Conservation (phyloP, 92 coral and sea anemone species). For the Parazoanthus darwini region DNA sequence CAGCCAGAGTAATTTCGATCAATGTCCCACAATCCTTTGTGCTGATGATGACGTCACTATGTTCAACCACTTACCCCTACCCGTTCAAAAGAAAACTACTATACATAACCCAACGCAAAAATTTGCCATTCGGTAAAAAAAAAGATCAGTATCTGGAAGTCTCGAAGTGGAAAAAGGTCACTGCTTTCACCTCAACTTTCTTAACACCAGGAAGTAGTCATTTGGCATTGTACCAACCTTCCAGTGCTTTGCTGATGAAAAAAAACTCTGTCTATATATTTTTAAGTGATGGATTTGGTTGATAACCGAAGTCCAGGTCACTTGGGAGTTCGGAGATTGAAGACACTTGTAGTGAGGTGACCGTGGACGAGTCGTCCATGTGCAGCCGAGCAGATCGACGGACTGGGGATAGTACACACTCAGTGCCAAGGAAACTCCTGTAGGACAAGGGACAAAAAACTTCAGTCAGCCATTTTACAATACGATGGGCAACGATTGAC, state of each 20-base stretch:
- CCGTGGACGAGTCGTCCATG: constrained; percentile 39
- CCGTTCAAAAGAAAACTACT: too few relatives aligned
- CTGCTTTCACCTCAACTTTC: too few relatives aligned
- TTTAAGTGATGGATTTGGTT: constrained; percentile 34
- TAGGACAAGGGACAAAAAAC: background rate
- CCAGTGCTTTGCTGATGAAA: background rate
- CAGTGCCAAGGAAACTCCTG: constrained; percentile 33
- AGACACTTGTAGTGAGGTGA: constrained; percentile 30
- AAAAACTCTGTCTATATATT: background rate
- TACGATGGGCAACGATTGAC: background rate
- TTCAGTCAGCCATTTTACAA: background rate
- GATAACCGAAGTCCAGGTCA: constrained; percentile 27
- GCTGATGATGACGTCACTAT: background rate
- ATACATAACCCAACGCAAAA: too few relatives aligned
- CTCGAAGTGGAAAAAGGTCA: too few relatives aligned
- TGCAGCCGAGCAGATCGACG: constrained; percentile 42
- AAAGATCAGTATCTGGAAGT: too few relatives aligned
- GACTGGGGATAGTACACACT: constrained; percentile 41
- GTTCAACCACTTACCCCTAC: background rate
- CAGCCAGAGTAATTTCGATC: background rate
- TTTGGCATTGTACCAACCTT: background rate
- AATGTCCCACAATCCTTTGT: background rate
- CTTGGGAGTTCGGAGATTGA: constrained; percentile 34
- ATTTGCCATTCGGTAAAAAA: too few relatives aligned
- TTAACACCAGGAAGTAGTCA: background rate